phyloP scores from a whole-genome alignment of 2,888 invertebrate genomes.

The Brenthis ino region DNA sequence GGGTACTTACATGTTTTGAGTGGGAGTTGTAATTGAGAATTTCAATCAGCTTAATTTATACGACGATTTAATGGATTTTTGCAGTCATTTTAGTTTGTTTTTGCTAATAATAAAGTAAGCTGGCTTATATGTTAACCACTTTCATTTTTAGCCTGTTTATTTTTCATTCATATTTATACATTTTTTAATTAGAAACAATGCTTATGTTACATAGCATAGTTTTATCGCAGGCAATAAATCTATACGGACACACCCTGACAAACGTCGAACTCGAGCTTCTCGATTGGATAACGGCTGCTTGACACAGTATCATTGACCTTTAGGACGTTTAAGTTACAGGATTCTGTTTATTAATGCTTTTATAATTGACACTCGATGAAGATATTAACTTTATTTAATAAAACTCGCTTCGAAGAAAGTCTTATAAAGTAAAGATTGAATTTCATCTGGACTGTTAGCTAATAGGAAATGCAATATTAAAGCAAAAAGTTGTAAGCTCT shows the following conservation, averaged over 20 bases:
- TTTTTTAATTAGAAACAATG: no score
- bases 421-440: no score
- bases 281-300: slow-evolving; percentile 24
- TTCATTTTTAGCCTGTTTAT: no score
- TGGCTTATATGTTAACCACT: no score
- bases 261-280: slow-evolving; percentile 8
- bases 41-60: slow-evolving; percentile 15
- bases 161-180: no score
- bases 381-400: no score
- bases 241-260: slow-evolving; percentile 9
- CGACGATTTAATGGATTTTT: neutral
- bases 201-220: neutral
- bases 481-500: slow-evolving; percentile 9
- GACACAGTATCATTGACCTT: slow-evolving; percentile 29
- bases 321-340: neutral
- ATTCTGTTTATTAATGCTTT: neutral
- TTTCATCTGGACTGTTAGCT: no score
- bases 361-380: no score
- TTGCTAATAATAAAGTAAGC: neutral
- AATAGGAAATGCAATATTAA: slow-evolving; percentile 11
- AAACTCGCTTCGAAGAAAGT: no score
- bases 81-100: neutral
- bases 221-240: slow-evolving; percentile 17
- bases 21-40: slow-evolving; percentile 9
- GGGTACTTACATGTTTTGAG: slow-evolving; percentile 4